A percentile compares a stretch with the other conserved stretches of the same genome.
These are phyloP conservation scores for Magallana nippona DNA, from an alignment of 2,888 invertebrate genomes.

Conservation along the genomic window DNA sequence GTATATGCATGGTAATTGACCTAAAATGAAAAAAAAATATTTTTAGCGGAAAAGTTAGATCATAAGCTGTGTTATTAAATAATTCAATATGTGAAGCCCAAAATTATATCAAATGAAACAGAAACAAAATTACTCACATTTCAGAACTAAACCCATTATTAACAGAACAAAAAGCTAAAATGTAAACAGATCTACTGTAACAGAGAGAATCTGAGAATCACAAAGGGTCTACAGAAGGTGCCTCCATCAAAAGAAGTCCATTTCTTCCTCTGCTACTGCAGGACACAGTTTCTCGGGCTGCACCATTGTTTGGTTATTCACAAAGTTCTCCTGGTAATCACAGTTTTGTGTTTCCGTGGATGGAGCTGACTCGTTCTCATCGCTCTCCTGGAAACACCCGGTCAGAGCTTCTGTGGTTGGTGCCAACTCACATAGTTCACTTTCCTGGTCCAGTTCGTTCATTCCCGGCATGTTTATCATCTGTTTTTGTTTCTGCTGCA, in stretches of 20 bases:
- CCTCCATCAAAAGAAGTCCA: conserved; percentile 14
- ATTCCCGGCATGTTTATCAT: background rate
- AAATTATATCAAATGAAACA: no score
- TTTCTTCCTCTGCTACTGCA: background rate
- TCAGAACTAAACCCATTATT: background rate
- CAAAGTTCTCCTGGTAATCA: conserved; percentile 11
- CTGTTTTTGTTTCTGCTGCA: conserved; percentile 36
- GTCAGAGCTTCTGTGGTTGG: background rate
- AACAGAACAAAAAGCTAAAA: no score
- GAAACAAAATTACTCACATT: background rate
- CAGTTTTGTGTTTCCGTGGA: background rate
- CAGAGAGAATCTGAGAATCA: background rate
- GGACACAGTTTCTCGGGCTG: background rate
- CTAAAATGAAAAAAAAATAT: no score
- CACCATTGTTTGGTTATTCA: conserved; percentile 2
- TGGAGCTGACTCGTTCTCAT: background rate
- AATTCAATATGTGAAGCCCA: no score
- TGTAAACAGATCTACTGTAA: no score
- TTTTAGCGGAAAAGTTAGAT: no score
- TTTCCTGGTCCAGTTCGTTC: conserved; percentile 7
- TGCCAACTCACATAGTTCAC: background rate
- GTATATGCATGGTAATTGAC: no score
- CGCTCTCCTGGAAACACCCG: background rate
- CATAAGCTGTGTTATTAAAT: no score
- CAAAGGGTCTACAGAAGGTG: background rate